phyloP scores from a whole-genome alignment of 2,797 vertebrate genomes.

The Typhlichthys subterraneus region DNA sequence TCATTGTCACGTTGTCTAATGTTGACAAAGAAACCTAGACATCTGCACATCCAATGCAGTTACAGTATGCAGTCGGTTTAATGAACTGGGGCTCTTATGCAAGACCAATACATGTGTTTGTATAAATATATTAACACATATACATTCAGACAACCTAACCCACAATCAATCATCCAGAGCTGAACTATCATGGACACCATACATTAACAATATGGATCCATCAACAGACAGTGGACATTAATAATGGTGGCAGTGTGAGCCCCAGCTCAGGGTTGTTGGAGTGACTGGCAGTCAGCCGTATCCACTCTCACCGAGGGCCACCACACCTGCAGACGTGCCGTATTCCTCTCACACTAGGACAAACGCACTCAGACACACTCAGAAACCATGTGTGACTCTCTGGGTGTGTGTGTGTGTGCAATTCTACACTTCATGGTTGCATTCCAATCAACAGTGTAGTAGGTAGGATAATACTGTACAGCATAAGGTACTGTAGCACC shows the following conservation, averaged over 20 bases:
- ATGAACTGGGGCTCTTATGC: no score
- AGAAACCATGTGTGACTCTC: slow-evolving; percentile 2
- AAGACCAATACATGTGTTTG: no score
- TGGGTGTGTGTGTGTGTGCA: background rate
- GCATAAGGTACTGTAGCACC: no score
- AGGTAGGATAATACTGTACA: no score
- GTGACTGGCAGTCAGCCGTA: slow-evolving; percentile 52
- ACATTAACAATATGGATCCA: slow-evolving; percentile 43
- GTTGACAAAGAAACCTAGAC: no score
- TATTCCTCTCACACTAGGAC: slow-evolving; percentile 57
- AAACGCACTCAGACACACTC: slow-evolving; percentile 43
- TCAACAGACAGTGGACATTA: slow-evolving; percentile 44
- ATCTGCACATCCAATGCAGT: background rate
- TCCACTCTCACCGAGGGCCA: slow-evolving; percentile 59
- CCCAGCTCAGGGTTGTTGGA: slow-evolving; percentile 43
- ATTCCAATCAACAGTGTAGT: no score
- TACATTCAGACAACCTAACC: no score
- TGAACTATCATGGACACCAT: slow-evolving; percentile 7
- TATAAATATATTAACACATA: no score
- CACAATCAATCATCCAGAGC: background rate
- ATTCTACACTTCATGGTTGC: background rate
- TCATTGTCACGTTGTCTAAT: no score
- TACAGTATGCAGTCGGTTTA: no score
- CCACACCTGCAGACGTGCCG: slow-evolving; percentile 67
- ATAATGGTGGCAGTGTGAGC: slow-evolving; percentile 37